These are phyloP conservation scores for Orchestia grillus DNA, from an alignment of 1,140 invertebrate genomes.

Conservation along the genomic window DNA sequence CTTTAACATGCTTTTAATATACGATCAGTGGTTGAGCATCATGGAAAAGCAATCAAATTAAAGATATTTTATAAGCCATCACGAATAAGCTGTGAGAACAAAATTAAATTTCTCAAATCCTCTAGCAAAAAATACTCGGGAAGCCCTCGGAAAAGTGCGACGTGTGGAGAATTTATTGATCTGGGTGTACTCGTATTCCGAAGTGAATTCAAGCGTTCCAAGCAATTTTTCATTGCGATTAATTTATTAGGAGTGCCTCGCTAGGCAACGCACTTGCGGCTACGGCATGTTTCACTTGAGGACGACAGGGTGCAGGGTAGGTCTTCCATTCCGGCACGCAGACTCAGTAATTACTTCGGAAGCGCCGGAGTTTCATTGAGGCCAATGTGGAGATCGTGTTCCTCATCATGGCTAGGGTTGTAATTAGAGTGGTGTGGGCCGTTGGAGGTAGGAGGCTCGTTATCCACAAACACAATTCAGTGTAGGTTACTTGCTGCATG, in stretches of 20 bases:
- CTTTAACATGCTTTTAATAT: no score
- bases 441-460: background rate
- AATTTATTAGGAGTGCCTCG: background rate
- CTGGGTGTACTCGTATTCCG: background rate
- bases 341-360: constrained; percentile 33
- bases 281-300: background rate
- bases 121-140: background rate
- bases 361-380: background rate
- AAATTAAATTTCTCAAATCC: background rate
- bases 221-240: background rate
- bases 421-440: constrained; percentile 28
- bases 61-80: no score
- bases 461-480: background rate
- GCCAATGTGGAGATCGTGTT: background rate
- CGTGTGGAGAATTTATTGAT: background rate
- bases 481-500: background rate
- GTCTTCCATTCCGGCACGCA: constrained; percentile 9
- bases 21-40: no score
- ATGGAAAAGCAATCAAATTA: no score
- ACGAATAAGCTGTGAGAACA: no score
- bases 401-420: background rate
- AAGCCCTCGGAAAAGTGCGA: background rate
- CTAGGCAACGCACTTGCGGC: background rate
- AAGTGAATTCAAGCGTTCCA: background rate
- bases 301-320: background rate